A percentile compares a stretch with the other conserved stretches of the same genome.
Evolutionary conservation across 2,888 invertebrate genomes (phyloP).

Genomic region (Monopis laevigella): DNA sequence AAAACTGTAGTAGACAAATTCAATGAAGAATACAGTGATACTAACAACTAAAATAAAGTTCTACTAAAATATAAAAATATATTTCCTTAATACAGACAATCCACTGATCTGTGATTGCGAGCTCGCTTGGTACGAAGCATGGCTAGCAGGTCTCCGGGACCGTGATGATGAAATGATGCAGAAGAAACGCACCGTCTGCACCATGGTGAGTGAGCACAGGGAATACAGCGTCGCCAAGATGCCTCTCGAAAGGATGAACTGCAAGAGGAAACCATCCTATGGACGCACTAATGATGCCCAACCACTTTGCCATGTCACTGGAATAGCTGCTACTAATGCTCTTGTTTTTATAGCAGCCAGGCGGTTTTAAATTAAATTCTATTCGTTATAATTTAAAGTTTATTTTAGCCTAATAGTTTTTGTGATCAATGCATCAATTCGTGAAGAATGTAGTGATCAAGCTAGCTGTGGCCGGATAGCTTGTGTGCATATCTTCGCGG

Average conservation of each 20-base stretch:
- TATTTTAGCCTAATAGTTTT: slow-evolving; percentile 1
- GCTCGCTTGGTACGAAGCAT: slow-evolving; percentile 86
- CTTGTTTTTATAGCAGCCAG: slow-evolving; percentile 30
- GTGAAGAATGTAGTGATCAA: slow-evolving; percentile 23
- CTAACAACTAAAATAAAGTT: too few relatives aligned
- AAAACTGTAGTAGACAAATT: too few relatives aligned
- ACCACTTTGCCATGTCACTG: slow-evolving; percentile 16
- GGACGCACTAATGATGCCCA: slow-evolving; percentile 39
- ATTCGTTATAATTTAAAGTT: background rate
- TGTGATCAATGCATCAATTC: slow-evolving; percentile 6
- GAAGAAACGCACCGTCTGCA: slow-evolving; percentile 85
- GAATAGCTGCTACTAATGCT: slow-evolving; percentile 25
- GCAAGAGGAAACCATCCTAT: slow-evolving; percentile 72
- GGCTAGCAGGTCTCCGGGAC: slow-evolving; percentile 80
- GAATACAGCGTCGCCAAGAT: slow-evolving; percentile 85
- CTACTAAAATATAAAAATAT: background rate
- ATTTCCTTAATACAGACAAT: slow-evolving; percentile 73
- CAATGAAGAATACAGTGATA: too few relatives aligned
- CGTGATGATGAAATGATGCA: slow-evolving; percentile 90
- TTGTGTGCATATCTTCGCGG: slow-evolving; percentile 34
- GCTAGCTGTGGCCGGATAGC: slow-evolving; percentile 62
- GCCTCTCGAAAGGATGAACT: slow-evolving; percentile 85
- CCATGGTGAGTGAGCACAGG: slow-evolving; percentile 81
- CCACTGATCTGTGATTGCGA: slow-evolving; percentile 89
- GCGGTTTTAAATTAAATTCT: slow-evolving; percentile 32